phyloP scores from a whole-genome alignment of 2,888 invertebrate genomes.

The Drosophila limbata region DNA sequence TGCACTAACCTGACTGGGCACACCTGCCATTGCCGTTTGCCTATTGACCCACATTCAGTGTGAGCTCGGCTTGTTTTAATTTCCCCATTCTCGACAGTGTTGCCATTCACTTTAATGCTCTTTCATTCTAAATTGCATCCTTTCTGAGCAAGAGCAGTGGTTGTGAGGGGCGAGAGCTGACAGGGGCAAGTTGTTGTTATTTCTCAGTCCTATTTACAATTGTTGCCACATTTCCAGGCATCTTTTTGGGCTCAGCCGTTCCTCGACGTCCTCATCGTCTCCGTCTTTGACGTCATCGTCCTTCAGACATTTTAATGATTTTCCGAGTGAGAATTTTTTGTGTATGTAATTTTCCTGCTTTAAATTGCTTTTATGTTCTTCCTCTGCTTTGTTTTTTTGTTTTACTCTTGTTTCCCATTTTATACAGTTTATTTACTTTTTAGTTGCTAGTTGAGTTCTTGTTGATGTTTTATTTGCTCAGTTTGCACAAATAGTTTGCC shows the following conservation, averaged over 20 bases:
- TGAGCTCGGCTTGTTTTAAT: slow-evolving; percentile 65
- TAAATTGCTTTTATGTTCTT: slow-evolving; percentile 68
- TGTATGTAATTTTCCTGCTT: slow-evolving; percentile 61
- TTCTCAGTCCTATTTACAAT: slow-evolving; percentile 62
- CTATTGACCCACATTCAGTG: slow-evolving; percentile 66
- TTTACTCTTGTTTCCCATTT: slow-evolving; percentile 43
- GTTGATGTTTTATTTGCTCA: slow-evolving; percentile 41
- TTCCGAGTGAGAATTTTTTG: slow-evolving; percentile 68
- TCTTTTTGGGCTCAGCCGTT: slow-evolving; percentile 39
- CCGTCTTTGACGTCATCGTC: slow-evolving; percentile 51
- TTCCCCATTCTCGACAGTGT: slow-evolving; percentile 57
- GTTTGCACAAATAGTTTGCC: slow-evolving; percentile 46
- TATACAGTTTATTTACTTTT: slow-evolving; percentile 54
- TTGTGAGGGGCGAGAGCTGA: not conserved
- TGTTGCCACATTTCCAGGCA: slow-evolving; percentile 72
- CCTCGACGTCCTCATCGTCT: not conserved
- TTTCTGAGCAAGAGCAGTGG: slow-evolving; percentile 32
- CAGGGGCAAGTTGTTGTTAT: slow-evolving; percentile 28
- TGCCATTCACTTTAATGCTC: slow-evolving; percentile 73
- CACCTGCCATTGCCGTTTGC: slow-evolving; percentile 49
- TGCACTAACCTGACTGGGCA: slow-evolving; percentile 23
- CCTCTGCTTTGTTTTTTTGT: slow-evolving; percentile 28
- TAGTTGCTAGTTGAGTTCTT: slow-evolving; percentile 36
- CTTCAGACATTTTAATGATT: slow-evolving; percentile 76
- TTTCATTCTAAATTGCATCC: slow-evolving; percentile 74